Percentiles rank a stretch among this genome's conserved stretches.
phyloP scores from a whole-genome alignment of 2,888 invertebrate genomes.

The Acanthosepion lycidas region DNA sequence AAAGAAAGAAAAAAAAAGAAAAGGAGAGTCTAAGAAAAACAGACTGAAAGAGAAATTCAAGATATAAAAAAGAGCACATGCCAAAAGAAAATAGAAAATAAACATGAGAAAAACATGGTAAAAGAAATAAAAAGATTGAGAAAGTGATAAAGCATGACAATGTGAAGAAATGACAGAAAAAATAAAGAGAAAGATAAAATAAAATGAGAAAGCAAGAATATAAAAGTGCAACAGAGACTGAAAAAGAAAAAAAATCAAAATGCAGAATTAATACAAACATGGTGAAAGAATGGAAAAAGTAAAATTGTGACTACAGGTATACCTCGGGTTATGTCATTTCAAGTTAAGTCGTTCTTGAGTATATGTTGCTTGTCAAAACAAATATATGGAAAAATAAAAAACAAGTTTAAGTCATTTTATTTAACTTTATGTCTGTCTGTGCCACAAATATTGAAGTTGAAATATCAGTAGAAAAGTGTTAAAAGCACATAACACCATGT shows the following conservation, averaged over 20 bases:
- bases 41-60: not conserved
- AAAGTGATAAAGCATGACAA: not conserved
- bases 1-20: not conserved
- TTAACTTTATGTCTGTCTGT: no score
- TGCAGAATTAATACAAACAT: no score
- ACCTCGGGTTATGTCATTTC: no score
- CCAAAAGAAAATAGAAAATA: not conserved
- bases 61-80: no score
- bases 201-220: not conserved
- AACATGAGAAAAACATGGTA: not conserved
- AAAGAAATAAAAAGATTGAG: not conserved
- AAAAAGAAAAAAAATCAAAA: no score
- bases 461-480: no score
- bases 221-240: not conserved
- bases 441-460: no score
- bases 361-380: no score
- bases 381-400: no score
- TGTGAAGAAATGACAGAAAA: not conserved
- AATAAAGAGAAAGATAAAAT: not conserved
- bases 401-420: no score
- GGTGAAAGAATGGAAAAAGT: not conserved
- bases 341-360: no score
- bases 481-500: no score
- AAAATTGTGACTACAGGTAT: not conserved
- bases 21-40: not conserved